Evolutionary conservation across 2,113 vertebrate genomes (phyloP).

Genomic region (Speoplatyrhinus poulsoni): DNA sequence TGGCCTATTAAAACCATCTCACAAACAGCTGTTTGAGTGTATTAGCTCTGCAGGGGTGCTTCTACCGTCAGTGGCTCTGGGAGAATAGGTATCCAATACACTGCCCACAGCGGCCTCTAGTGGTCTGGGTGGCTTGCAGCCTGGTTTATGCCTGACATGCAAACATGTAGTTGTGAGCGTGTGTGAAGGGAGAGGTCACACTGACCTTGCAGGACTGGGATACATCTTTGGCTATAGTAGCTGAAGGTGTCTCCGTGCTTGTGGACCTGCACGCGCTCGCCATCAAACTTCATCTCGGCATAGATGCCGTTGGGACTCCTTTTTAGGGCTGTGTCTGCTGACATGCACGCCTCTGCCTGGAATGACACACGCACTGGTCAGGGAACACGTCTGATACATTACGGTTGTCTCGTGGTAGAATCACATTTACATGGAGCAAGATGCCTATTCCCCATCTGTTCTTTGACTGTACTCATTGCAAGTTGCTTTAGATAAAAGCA

Average conservation of each 20-base stretch:
- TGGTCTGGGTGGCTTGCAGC: constrained; percentile 8
- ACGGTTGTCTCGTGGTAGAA: too few species aligned
- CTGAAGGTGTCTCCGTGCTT: constrained; percentile 91
- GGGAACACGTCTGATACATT: too few species aligned
- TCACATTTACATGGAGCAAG: too few species aligned
- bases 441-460: too few species aligned
- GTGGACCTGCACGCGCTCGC: constrained; percentile 96
- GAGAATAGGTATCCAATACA: not conserved
- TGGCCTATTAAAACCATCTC: too few species aligned
- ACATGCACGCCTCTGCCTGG: constrained; percentile 97
- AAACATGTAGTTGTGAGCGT: not conserved
- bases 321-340: constrained; percentile 93
- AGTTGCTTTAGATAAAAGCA: too few species aligned
- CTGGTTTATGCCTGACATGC: too few species aligned
- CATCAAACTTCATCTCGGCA: constrained; percentile 96
- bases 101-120: constrained; percentile 42
- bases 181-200: not conserved
- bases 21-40: not conserved
- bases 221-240: constrained; percentile 98
- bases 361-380: not conserved
- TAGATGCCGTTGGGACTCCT: constrained; percentile 98
- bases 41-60: not conserved
- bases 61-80: not conserved
- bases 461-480: too few species aligned
- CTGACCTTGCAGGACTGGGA: constrained; percentile 94